phyloP scores from a whole-genome alignment of 2,797 vertebrate species.

The Pantherophis alleghaniensis region DNA sequence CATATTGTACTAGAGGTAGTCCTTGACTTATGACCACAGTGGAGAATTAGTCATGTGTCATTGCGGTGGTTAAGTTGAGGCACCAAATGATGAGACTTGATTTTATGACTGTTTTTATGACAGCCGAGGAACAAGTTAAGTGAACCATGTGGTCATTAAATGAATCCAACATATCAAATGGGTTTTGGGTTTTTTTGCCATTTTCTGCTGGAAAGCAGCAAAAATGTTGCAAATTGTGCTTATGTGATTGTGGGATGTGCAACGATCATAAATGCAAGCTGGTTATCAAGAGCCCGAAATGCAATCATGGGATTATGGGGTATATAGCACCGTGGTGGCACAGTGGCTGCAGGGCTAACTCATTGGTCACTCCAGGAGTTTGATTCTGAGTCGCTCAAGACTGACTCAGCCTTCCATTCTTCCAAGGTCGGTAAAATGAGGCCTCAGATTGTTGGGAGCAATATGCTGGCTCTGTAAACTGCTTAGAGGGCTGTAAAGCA shows the following conservation, averaged over 20 bases:
- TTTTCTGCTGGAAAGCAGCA: neutral
- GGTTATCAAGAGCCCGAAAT: neutral
- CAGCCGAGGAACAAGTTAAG: neutral
- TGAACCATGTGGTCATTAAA: neutral
- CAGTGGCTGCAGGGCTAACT: neutral
- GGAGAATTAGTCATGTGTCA: neutral
- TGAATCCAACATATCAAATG: neutral
- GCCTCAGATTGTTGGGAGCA: neutral
- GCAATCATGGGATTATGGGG: neutral
- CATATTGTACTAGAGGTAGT: neutral
- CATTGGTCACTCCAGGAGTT: neutral
- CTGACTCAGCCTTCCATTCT: neutral
- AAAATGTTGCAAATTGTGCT: neutral
- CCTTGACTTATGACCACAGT: neutral
- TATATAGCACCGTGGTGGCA: neutral
- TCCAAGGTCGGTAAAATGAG: neutral
- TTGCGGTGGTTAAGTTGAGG: neutral
- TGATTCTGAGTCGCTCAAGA: neutral
- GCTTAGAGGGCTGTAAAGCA: neutral
- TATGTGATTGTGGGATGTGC: neutral
- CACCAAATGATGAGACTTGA: neutral
- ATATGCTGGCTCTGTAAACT: neutral
- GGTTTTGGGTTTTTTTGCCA: neutral
- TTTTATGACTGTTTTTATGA: neutral
- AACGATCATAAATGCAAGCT: neutral